phyloP scores from a whole-genome alignment of 2,113 vertebrate species.

The Recurvirostra avosetta region DNA sequence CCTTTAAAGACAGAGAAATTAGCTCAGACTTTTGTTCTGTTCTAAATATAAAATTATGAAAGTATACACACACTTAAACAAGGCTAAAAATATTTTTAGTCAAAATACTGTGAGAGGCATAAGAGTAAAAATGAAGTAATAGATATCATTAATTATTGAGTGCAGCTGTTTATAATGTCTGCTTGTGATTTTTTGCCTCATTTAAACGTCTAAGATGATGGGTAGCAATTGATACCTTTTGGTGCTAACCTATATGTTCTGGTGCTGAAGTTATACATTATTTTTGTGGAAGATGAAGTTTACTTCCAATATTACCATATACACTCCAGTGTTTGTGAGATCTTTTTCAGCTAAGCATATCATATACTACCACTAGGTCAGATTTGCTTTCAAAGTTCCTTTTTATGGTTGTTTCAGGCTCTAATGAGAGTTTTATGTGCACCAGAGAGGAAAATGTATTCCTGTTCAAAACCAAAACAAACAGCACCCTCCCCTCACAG shows the following conservation, averaged over 20 bases:
- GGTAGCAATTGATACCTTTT: not conserved
- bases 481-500: not conserved
- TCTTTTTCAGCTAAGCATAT: not conserved
- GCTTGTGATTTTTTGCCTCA: not conserved
- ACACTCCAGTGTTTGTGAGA: not conserved
- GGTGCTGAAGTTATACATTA: slow-evolving; percentile 40
- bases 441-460: not conserved
- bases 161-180: not conserved
- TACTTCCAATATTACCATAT: slow-evolving; percentile 20
- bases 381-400: not conserved
- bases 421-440: not conserved
- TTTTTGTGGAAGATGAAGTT: not conserved
- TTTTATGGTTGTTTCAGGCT: not conserved
- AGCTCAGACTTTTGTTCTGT: not conserved
- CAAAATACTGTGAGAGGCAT: not conserved
- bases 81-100: not conserved
- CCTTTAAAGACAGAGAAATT: not conserved
- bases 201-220: not conserved
- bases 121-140: not conserved
- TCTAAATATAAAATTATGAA: slow-evolving; percentile 23
- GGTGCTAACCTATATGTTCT: slow-evolving; percentile 50
- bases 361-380: not conserved
- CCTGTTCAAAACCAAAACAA: slow-evolving; percentile 16
- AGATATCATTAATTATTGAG: not conserved
- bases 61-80: not conserved